These are phyloP conservation scores for Petrocephalus microphthalmus DNA, from an alignment of 2,113 vertebrate genomes.

Conservation along the genomic window DNA sequence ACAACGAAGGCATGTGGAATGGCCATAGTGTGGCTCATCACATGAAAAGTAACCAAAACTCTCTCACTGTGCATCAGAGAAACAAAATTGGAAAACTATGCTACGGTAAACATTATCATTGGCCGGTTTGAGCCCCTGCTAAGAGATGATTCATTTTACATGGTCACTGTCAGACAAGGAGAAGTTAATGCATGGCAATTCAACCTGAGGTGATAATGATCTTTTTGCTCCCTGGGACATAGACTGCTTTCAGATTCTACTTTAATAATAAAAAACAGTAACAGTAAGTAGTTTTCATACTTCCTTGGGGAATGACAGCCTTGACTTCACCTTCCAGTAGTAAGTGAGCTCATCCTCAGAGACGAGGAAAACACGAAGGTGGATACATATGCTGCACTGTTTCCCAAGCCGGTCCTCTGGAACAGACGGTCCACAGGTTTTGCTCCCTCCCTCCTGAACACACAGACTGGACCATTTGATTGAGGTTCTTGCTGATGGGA, in stretches of 20 bases:
- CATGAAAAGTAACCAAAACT: neutral
- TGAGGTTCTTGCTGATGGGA: neutral
- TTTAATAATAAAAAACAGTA: neutral
- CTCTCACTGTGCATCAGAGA: neutral
- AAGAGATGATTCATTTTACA: neutral
- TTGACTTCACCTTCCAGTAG: neutral
- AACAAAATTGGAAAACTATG: neutral
- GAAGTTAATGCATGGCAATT: neutral
- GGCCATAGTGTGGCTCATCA: neutral
- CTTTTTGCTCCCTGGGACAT: neutral
- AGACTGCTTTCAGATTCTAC: neutral
- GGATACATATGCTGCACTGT: neutral
- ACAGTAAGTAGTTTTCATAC: neutral
- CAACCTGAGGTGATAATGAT: neutral
- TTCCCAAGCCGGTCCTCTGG: neutral
- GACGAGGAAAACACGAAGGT: neutral
- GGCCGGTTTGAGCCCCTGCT: neutral
- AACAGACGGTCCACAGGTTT: neutral
- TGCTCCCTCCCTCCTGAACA: neutral
- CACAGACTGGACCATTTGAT: neutral
- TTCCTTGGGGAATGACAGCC: neutral
- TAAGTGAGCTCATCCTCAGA: neutral
- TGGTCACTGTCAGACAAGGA: neutral
- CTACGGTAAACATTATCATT: neutral
- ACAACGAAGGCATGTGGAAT: neutral